Base-by-base conservation (phyloP, 2,113 vertebrate genomes). In the Neolamprologus toae region DNA sequence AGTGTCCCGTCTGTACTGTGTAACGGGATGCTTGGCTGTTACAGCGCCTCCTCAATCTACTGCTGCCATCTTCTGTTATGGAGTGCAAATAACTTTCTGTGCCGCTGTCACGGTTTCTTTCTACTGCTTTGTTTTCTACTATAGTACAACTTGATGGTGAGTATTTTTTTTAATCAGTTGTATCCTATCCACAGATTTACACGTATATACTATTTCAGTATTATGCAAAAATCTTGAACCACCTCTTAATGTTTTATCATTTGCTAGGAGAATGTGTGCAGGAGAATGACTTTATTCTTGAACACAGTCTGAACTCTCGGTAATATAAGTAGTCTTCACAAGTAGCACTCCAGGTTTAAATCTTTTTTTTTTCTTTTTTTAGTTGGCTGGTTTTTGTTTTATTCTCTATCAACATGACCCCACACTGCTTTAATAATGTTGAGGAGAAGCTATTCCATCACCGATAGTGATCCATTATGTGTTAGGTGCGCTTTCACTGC, bases 1-100 rank as follows among this genome's bases (percentile, higher is more conserved):
- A 78, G 6, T 78, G 71, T 76, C 71, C 71, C 23, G 35, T 13
- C 53, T 8, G 17, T 12, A 66, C 33, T 9, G 28, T 40, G 28
- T 5, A 66, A 57, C 68, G 71, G 82, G 78, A 86, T 40, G 80
- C 51, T 9, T 4, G 55, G 8, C 4, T 4, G 81, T 11, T 63
- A 17, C 42, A 78, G 71, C 71, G 23, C 14, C 7, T 83, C 5
- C 28, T 19, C 33, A 66, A n/a, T 53, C 6, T 40, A 3, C n/a
- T 78, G 80, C 68, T 82, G 94, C 94, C 94, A 42, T 26, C 93
- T 68, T 3, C 45, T 81, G 94, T 14, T 53, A 10, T 5, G 90
- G 92, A 92, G 87, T 80, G 40, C 8, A 28, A 89, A 51, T 7
- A 28, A 49, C 83, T 31, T 54, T 2, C 2, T 11, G 37, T 2